Base-by-base conservation (phyloP, 2,113 vertebrate species). In the Otocyon megalotis region DNA sequence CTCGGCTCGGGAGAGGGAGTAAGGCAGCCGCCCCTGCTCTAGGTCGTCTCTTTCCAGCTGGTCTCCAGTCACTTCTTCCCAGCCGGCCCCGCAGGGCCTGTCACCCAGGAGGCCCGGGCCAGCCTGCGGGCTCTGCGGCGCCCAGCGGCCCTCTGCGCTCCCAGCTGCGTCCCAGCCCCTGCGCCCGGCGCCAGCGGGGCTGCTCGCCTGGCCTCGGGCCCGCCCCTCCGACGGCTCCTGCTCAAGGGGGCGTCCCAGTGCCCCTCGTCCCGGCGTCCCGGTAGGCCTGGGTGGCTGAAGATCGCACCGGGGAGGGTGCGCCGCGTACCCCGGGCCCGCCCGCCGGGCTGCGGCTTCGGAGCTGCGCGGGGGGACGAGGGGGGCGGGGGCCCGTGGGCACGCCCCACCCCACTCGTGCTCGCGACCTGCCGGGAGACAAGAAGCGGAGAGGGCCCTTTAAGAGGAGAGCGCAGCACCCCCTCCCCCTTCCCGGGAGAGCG, bases 371-470 rank as follows among this genome's bases (percentile, higher is more conserved):
- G 94, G 69, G 83, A 30, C 93, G 65, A 94, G 94, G 89, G 97
- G 97, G 97, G 97, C 97, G 98, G 97, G 97, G 97, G 97, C 95
- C 95, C 88, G 94, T 63, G 90, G 97, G 97, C 97, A 98, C 96
- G 94, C 97, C 97, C 97, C 98, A 97, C 97, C 96, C 98, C 98
- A 97, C 98, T 95, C 90, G 97, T 67, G 95, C 92, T 98, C 85
- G 95, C 65, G 88, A 98, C 98, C 98, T 98, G 96, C 90, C 43
- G 22, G 96, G 90, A 90, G 76, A 93, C 88, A 92, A 90, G 92
- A 84, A 32, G 88, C 79, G 43, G 94, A 97, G 82, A 97, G 97
- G 96, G 97, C 97, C 96, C 98, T 98, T 98, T 98, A 98, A 98
- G 97, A 97, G 37, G 24, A 35, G 90, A 94, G 84, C 58, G 86